A percentile compares a stretch with the other conserved stretches of the same genome.
phyloP scores from a whole-genome alignment of 2,888 invertebrate genomes.

The Tipula helvola region DNA sequence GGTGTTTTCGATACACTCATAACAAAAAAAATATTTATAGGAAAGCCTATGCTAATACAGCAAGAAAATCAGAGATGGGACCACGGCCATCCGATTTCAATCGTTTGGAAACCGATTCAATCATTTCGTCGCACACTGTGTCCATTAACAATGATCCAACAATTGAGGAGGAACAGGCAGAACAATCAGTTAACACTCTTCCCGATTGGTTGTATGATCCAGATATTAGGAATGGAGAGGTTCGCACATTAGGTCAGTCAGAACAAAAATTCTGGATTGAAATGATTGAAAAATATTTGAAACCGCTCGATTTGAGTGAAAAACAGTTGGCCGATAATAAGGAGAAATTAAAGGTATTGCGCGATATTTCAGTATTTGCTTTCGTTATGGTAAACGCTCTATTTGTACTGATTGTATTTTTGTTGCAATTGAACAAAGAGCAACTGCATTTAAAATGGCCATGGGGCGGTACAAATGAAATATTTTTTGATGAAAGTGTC shows the following conservation, averaged over 20 bases:
- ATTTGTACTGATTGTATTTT: conserved; percentile 60
- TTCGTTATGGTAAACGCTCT: conserved; percentile 70
- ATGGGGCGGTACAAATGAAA: conserved; percentile 42
- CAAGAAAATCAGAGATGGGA: conserved; percentile 7
- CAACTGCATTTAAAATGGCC: conserved; percentile 57
- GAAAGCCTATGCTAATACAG: background rate
- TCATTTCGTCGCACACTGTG: background rate
- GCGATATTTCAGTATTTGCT: conserved; percentile 54
- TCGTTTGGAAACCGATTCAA: background rate
- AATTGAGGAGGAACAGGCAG: background rate
- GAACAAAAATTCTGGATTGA: conserved; percentile 70
- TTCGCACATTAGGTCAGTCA: conserved; percentile 47
- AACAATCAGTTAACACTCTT: conserved; percentile 20
- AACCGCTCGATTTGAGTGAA: conserved; percentile 55
- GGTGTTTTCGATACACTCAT: background rate
- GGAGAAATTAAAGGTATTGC: conserved; percentile 25
- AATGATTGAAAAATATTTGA: conserved; percentile 60
- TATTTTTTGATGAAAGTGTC: conserved; percentile 36
- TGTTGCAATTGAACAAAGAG: conserved; percentile 61
- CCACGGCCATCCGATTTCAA: background rate
- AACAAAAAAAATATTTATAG: background rate
- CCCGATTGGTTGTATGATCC: conserved; percentile 57
- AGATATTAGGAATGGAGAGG: conserved; percentile 48
- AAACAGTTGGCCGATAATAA: conserved; percentile 37
- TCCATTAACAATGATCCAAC: background rate